A percentile compares a stretch with the other conserved stretches of the same genome.
Evolutionary conservation across 2,888 invertebrate genomes (phyloP).

Genomic region (Molorchus minor): DNA sequence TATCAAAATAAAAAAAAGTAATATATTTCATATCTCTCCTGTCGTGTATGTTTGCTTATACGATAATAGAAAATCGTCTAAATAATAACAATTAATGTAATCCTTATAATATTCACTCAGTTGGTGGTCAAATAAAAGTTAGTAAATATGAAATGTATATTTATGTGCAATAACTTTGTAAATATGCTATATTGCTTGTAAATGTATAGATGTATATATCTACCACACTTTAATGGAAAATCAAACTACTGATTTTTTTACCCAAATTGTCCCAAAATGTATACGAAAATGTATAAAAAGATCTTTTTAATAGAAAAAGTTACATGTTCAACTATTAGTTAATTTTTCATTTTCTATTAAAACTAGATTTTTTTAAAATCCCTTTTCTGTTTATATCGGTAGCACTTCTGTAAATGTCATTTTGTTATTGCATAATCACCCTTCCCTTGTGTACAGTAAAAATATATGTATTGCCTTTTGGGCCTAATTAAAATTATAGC

Average conservation of each 20-base stretch:
- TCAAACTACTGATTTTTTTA: slow-evolving; percentile 33
- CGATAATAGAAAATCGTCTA: slow-evolving; percentile 35
- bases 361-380: slow-evolving; percentile 13
- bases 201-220: slow-evolving; percentile 61
- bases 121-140: slow-evolving; percentile 38
- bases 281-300: slow-evolving; percentile 52
- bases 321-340: slow-evolving; percentile 15
- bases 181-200: slow-evolving; percentile 59
- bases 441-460: slow-evolving; percentile 60
- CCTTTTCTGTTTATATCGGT: slow-evolving; percentile 28
- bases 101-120: slow-evolving; percentile 37
- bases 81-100: slow-evolving; percentile 38
- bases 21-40: slow-evolving; percentile 36
- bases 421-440: slow-evolving; percentile 62
- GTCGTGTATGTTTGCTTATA: slow-evolving; percentile 43
- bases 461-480: slow-evolving; percentile 62
- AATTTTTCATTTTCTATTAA: slow-evolving; percentile 18
- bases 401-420: slow-evolving; percentile 55
- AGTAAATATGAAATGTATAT: slow-evolving; percentile 54
- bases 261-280: slow-evolving; percentile 54
- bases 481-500: slow-evolving; percentile 63
- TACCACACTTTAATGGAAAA: slow-evolving; percentile 35
- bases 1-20: slow-evolving; percentile 25
- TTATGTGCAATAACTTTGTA: slow-evolving; percentile 64
- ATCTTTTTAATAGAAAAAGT: slow-evolving; percentile 19